Evolutionary conservation across 1,140 invertebrate species (phyloP), one percentile per base, ranked within the genome.

Genomic region (Drosophila novamexicana): DNA sequence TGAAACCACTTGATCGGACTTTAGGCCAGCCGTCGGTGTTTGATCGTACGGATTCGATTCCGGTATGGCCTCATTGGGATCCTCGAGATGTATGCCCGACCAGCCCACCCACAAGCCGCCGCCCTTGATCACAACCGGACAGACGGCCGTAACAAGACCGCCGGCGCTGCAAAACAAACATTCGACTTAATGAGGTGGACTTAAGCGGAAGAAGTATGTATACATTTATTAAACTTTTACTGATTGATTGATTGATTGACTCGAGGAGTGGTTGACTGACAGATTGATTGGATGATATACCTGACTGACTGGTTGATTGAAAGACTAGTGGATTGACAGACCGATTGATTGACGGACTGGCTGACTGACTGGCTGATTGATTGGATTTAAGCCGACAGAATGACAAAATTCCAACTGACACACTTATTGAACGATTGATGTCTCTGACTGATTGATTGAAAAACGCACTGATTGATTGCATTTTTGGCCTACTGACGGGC

Each of bases 61-160:
- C 2, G 97, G 97, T 81, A 98, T 97, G 70, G 96, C 95, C 75
- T 95, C 93, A 63, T 94, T 92, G 1, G 94, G 94, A 85, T 97
- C 94, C 50, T 96, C 94, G 39, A 91, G 93, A 88, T 97, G 96
- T 64, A 97, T 95, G 4, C 97, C 97, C 0, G 97, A 96, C 97
- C 97, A 98, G 71, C 97, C 97, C 53, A 98, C 96, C 97, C 97
- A 98, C 18, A 97, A 94, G 29, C 97, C 97, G 81, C 95, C 95
- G 66, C 96, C 95, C 77, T 95, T 95, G 64, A 97, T 96, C 1
- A 98, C 97, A 7, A 98, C 97, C 0, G 97, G 97, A 44, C 97
- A 97, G 12, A 98, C 97, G 4, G 97, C 97, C 5, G 97, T 98
- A 10, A 98, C 97, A 61, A 98, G 93, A 67, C 97, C 97, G 63